Evolutionary conservation across 2,888 invertebrate genomes (phyloP).

Genomic region (Pyralis farinalis): DNA sequence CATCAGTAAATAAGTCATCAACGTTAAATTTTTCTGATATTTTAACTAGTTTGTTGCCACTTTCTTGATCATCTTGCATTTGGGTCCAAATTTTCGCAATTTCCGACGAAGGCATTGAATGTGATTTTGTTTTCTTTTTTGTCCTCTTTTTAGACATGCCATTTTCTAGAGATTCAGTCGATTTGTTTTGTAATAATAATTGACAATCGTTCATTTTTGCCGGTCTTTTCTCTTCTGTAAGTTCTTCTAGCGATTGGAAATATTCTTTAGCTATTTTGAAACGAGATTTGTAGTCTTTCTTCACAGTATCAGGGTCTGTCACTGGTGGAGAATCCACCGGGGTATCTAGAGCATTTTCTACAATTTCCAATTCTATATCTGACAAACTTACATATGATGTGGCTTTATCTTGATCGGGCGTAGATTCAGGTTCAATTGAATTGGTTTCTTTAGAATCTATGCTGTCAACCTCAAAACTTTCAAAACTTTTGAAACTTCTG

Average conservation of each 20-base stretch:
- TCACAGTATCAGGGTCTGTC: constrained; percentile 34
- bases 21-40: constrained; percentile 77
- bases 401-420: constrained; percentile 39
- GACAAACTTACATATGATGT: constrained; percentile 57
- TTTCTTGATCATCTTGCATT: constrained; percentile 43
- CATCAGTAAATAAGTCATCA: constrained; percentile 72
- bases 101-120: constrained; percentile 70
- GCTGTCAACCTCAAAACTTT: constrained; percentile 34
- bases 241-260: constrained; percentile 72
- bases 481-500: constrained; percentile 30
- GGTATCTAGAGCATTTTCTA: constrained; percentile 51
- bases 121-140: constrained; percentile 58
- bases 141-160: constrained; percentile 39
- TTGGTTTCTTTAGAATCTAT: constrained; percentile 36
- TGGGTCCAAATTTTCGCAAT: constrained; percentile 63
- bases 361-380: constrained; percentile 69
- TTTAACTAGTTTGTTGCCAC: constrained; percentile 52
- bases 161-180: constrained; percentile 59
- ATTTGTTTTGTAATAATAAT: constrained; percentile 47
- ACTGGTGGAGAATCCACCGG: constrained; percentile 41
- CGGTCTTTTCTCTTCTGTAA: constrained; percentile 48
- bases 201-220: constrained; percentile 65
- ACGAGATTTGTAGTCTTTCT: constrained; percentile 65
- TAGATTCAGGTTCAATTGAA: constrained; percentile 36
- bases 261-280: constrained; percentile 72